Base-by-base conservation (phyloP, 1,140 invertebrate genomes). In the Babylonia areolata region DNA sequence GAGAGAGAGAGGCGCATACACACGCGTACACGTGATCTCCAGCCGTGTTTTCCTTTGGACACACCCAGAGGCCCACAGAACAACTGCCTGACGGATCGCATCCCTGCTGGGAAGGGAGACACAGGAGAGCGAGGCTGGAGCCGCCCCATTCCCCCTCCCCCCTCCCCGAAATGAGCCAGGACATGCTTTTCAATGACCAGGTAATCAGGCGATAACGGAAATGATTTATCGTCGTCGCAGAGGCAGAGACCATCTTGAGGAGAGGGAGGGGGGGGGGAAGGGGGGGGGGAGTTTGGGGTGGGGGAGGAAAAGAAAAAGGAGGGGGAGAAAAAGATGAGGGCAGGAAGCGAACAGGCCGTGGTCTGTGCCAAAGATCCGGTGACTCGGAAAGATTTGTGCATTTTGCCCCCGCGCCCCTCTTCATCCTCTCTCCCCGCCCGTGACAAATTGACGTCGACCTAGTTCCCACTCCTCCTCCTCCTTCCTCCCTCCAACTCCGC, bases 401-500 rank as follows among this genome's bases (percentile, higher is more conserved):
- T 73, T 73, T 73, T 31, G 71, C 33, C 71, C 12, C 71, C 71
- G 31, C 71, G 31, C 15, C 71, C 71, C n/a, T 37, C 33, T 0
- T 31, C 12, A 1, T 3, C 28, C 46, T 5, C 28, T 23, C 46
- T 5, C 40, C 78, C 46, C 40, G n/a, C 78, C 46, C 78, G 37
- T 46, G 54, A 11, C 71, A 23, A 40, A 35, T 84, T 9, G 35
- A 35, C 73, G 54, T 84, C 64, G 73, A 64, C 75, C 82, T 84
- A 12, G 73, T 69, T 84, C 11, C 39, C 82, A 75, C 46, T 82
- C 78, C 81, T 0, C 81, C 84, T 78, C 37, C 69, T 82, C 85
- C 46, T 87, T 35, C 75, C 23, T 84, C 82, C 86, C 84, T 81
- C 87, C 81, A 77, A 81, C 84, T 81, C 33, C 31, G 80, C 75